Percentiles rank a stretch among this genome's conserved stretches.
phyloP scores from a whole-genome alignment of 2,113 vertebrate genomes.

The Isichthys henryi region DNA sequence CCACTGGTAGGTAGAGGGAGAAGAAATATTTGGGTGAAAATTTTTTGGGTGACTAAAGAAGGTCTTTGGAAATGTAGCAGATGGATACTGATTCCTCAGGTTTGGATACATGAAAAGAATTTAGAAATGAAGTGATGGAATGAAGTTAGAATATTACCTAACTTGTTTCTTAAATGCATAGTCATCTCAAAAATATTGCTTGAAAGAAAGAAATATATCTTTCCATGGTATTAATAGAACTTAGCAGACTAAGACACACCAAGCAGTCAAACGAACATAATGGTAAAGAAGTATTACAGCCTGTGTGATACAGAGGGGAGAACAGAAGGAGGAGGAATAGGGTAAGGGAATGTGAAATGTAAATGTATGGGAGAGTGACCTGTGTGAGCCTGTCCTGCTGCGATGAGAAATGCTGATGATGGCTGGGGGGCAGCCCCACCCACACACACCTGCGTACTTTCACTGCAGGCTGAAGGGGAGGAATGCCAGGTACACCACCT shows the following conservation, averaged over 20 bases:
- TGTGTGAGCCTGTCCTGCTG: neutral
- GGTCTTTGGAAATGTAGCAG: neutral
- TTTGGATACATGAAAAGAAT: neutral
- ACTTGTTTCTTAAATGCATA: neutral
- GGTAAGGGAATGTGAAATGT: neutral
- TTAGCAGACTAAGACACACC: neutral
- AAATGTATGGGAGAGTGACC: neutral
- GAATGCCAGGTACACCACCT: neutral
- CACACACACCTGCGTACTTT: neutral
- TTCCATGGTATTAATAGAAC: neutral
- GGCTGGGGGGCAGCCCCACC: conserved; percentile 3
- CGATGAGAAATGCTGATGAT: neutral
- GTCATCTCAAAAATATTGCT: neutral
- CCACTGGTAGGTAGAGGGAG: neutral
- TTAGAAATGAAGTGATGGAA: neutral
- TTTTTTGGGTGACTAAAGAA: neutral
- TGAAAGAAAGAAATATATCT: neutral
- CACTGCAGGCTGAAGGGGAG: neutral
- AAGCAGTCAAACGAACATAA: neutral
- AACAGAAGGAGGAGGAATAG: neutral
- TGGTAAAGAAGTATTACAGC: neutral
- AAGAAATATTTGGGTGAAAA: neutral
- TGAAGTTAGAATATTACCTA: neutral
- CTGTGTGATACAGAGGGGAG: neutral
- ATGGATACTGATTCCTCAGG: neutral